phyloP scores from a whole-genome alignment of 2,113 vertebrate genomes.

The Gopherus evgoodei region DNA sequence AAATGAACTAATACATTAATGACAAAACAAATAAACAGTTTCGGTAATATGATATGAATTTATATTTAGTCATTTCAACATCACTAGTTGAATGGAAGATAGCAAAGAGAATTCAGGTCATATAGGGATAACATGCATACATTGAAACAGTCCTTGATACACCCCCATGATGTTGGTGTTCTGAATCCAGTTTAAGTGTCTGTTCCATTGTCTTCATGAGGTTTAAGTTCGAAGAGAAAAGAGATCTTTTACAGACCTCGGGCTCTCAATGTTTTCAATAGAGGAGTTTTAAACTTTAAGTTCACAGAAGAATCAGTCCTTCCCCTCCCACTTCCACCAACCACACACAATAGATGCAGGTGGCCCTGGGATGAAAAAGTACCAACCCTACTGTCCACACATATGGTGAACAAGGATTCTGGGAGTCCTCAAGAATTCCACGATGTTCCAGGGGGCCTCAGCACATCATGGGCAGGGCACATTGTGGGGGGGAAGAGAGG shows the following conservation, averaged over 20 bases:
- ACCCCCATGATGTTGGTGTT: background rate
- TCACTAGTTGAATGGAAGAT: slow-evolving; percentile 19
- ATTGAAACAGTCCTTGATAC: background rate
- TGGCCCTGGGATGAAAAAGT: background rate
- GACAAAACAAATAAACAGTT: slow-evolving; percentile 13
- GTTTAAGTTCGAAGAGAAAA: background rate
- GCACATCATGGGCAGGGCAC: background rate
- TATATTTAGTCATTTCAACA: slow-evolving; percentile 26
- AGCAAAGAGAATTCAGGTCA: slow-evolving; percentile 21
- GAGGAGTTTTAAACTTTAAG: background rate
- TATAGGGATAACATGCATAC: background rate
- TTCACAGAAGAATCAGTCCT: background rate
- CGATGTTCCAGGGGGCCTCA: no score
- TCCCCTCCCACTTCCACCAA: no score
- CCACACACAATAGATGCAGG: background rate
- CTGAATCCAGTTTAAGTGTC: background rate
- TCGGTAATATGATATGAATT: slow-evolving; percentile 48
- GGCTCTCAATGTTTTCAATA: background rate
- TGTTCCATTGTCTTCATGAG: background rate
- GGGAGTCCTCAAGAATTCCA: no score
- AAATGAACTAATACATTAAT: slow-evolving; percentile 52
- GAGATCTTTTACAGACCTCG: rapidly evolving
- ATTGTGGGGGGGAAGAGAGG: background rate
- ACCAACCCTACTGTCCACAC: background rate
- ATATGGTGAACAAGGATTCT: background rate